Conservation (phyloP, 2,888 invertebrate species). For the Morpho deidamia region DNA sequence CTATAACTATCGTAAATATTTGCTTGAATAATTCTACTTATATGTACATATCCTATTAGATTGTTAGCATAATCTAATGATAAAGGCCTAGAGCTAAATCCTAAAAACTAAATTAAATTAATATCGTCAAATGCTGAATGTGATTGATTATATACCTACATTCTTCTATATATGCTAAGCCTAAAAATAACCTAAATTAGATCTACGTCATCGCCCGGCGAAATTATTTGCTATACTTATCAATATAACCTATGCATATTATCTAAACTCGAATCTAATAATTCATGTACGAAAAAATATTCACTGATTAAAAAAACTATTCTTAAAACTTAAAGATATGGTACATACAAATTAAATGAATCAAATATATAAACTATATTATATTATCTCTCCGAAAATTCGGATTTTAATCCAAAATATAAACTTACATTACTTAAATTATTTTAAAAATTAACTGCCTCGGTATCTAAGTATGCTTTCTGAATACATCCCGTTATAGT, state of each 20-base stretch:
- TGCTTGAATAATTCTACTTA: not conserved
- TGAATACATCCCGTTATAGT: slow-evolving; percentile 1
- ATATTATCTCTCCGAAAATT: not conserved
- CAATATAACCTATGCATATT: not conserved
- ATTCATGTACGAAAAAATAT: slow-evolving; percentile 21
- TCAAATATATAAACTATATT: not conserved
- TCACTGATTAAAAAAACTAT: not conserved
- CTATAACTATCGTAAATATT: not conserved
- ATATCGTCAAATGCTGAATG: slow-evolving; percentile 13
- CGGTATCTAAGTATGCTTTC: slow-evolving; percentile 5
- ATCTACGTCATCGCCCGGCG: slow-evolving; percentile 15
- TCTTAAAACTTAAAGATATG: not conserved
- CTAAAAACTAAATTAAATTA: slow-evolving; percentile 1
- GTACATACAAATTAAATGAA: not conserved
- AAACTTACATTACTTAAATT: slow-evolving; percentile 2
- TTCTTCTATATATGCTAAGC: not conserved
- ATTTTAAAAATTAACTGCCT: slow-evolving; percentile 3
- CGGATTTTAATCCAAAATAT: not conserved
- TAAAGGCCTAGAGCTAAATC: not conserved
- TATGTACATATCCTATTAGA: not conserved
- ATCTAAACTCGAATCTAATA: slow-evolving; percentile 21
- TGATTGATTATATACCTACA: not conserved
- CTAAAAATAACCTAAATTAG: slow-evolving; percentile 6
- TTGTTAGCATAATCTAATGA: no score
- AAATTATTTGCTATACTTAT: not conserved